These are phyloP conservation scores for Accipiter cooperii DNA, from an alignment of 2,113 vertebrate genomes.

Conservation along the genomic window DNA sequence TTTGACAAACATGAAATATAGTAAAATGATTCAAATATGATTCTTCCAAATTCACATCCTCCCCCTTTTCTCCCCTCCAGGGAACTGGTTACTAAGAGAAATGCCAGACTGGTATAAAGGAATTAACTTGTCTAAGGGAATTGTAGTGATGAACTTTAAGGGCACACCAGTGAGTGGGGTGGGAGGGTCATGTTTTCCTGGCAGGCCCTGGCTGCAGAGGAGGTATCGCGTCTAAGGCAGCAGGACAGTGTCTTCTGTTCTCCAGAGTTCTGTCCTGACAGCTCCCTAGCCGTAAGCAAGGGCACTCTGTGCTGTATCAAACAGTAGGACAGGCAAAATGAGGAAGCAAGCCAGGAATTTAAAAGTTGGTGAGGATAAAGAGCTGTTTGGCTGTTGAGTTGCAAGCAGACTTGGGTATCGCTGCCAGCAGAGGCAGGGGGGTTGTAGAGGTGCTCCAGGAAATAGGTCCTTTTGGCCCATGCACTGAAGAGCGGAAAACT, in stretches of 20 bases:
- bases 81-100: not conserved
- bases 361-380: not conserved
- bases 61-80: accelerated
- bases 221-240: not conserved
- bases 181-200: not conserved
- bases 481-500: not conserved
- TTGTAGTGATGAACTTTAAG: not conserved
- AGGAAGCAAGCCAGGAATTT: not conserved
- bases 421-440: not conserved
- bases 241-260: not conserved
- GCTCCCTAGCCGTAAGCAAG: not conserved
- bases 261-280: not conserved
- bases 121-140: not conserved
- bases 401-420: accelerated
- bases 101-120: not conserved
- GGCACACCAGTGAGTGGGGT: not conserved
- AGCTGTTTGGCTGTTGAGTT: not conserved
- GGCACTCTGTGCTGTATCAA: not conserved
- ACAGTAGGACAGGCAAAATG: not conserved
- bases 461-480: not conserved
- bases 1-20: not conserved
- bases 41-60: not conserved
- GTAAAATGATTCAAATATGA: not conserved
- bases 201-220: not conserved
- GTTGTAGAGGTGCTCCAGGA: not conserved